Evolutionary conservation across 2,113 vertebrate species (phyloP).

Genomic region (Bostrychus sinensis): DNA sequence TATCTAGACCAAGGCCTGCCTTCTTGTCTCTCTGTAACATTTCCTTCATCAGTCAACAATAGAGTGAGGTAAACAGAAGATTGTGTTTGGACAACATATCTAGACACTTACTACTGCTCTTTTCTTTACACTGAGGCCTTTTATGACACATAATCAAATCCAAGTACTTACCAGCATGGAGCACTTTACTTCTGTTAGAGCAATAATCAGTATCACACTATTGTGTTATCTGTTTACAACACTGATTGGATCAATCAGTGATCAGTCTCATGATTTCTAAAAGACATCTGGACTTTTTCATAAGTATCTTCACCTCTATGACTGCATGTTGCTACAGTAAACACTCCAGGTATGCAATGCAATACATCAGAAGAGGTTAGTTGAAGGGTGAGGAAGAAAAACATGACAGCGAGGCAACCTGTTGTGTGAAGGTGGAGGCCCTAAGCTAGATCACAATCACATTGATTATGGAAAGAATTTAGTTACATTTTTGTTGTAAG

Average conservation of each 20-base stretch:
- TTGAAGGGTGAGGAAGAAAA: neutral
- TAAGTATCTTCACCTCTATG: slow-evolving; percentile 9
- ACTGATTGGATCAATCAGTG: slow-evolving; percentile 41
- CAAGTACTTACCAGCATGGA: slow-evolving; percentile 20
- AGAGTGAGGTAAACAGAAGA: slow-evolving; percentile 35
- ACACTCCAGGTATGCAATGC: slow-evolving; percentile 17
- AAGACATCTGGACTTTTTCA: slow-evolving; percentile 29
- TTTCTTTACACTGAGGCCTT: slow-evolving; percentile 34
- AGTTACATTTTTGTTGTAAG: slow-evolving; percentile 6
- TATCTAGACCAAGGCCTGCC: slow-evolving; percentile 46
- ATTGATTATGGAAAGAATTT: neutral
- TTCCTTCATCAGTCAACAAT: neutral
- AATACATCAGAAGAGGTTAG: neutral
- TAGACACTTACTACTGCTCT: slow-evolving; percentile 37
- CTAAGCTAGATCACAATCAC: neutral
- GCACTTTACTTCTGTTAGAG: slow-evolving; percentile 39
- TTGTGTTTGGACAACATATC: slow-evolving; percentile 48
- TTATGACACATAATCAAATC: slow-evolving; percentile 63
- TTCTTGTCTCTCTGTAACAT: slow-evolving; percentile 30
- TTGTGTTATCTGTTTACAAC: slow-evolving; percentile 30
- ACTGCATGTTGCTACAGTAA: slow-evolving; percentile 10
- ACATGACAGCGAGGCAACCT: neutral
- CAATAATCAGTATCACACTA: slow-evolving; percentile 59
- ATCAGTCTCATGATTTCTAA: slow-evolving; percentile 17
- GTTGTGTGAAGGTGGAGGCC: slow-evolving; percentile 3